Evolutionary conservation across 1,140 invertebrate genomes (phyloP).

Genomic region (Euglossa dilemma): DNA sequence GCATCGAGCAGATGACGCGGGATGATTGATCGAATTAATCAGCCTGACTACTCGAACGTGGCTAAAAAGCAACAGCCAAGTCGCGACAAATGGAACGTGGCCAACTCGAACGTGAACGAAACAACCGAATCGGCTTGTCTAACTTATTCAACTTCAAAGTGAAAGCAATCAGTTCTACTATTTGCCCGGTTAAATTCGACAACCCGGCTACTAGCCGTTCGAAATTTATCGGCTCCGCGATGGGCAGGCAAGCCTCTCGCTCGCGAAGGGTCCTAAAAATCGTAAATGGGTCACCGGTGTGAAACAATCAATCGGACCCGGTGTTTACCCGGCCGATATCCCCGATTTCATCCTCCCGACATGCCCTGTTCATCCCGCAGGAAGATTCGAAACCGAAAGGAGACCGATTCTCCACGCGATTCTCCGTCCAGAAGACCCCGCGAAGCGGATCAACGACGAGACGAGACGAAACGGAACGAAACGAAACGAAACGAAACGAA

Average conservation of each 20-base stretch:
- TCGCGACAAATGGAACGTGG: slow-evolving; percentile 28
- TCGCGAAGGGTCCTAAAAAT: slow-evolving; percentile 9
- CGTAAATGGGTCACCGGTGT: slow-evolving; percentile 8
- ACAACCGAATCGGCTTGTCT: slow-evolving; percentile 14
- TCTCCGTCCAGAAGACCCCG: no score
- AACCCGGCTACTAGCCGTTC: neutral
- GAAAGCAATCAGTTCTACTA: slow-evolving; percentile 25
- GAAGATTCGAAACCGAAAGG: neutral
- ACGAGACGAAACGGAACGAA: no score
- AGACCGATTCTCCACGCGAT: no score
- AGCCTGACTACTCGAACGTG: slow-evolving; percentile 1
- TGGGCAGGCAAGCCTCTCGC: neutral
- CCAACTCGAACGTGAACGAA: slow-evolving; percentile 4
- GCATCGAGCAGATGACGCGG: slow-evolving; percentile 20
- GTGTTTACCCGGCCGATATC: neutral
- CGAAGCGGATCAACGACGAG: no score
- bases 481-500: no score
- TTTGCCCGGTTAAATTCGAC: slow-evolving; percentile 30
- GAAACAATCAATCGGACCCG: slow-evolving; percentile 11
- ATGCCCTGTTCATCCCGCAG: neutral
- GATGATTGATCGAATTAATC: slow-evolving; percentile 60
- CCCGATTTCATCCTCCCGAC: no score
- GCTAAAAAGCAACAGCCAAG: slow-evolving; percentile 13
- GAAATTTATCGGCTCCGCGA: slow-evolving; percentile 7
- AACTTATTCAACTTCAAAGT: slow-evolving; percentile 33